Percentiles rank a stretch among this genome's conserved stretches.
These are phyloP conservation scores for Micoletzkya japonica DNA, from an alignment of 2,888 invertebrate genomes.

Conservation along the genomic window DNA sequence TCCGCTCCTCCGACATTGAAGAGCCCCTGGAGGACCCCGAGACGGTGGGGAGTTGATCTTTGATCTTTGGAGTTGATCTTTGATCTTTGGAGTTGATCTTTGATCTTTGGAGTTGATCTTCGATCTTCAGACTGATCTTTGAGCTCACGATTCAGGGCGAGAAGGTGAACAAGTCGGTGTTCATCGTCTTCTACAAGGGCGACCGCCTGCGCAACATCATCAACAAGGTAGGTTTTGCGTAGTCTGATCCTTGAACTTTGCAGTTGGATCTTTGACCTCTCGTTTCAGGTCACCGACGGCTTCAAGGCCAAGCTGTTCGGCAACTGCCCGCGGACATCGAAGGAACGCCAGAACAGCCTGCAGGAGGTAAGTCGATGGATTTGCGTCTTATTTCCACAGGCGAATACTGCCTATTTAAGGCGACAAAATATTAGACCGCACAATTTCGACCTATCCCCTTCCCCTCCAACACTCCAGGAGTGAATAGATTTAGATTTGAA, in stretches of 20 bases:
- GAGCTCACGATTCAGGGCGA: constrained; percentile 77
- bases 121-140: neutral
- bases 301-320: constrained; percentile 85
- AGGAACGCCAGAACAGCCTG: constrained; percentile 74
- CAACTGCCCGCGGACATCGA: constrained; percentile 95
- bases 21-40: constrained; percentile 87
- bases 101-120: neutral
- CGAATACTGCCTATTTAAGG: neutral
- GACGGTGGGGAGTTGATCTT: constrained; percentile 74
- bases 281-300: constrained; percentile 52
- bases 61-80: neutral
- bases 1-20: constrained; percentile 87
- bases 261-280: neutral
- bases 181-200: constrained; percentile 79
- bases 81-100: neutral
- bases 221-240: constrained; percentile 76
- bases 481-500: too few relatives aligned
- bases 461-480: too few relatives aligned
- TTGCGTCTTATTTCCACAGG: neutral
- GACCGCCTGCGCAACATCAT: constrained; percentile 93
- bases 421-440: too few relatives aligned
- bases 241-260: neutral
- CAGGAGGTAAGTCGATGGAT: constrained; percentile 40
- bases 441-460: too few relatives aligned
- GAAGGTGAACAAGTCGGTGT: constrained; percentile 92